Conservation (phyloP, 2,888 invertebrate genomes). For the Pedicia rivosa region DNA sequence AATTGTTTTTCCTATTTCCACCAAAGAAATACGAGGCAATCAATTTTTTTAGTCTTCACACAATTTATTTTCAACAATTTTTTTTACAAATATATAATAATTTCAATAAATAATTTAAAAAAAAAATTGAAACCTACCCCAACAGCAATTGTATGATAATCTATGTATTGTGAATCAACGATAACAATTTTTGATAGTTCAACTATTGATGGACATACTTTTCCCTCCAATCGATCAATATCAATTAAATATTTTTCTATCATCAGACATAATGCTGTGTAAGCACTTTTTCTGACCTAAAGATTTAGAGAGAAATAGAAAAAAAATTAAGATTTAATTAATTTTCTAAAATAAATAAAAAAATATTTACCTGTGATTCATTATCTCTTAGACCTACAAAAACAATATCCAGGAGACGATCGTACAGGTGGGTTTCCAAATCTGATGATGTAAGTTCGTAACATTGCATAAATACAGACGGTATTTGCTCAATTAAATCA, state of each 20-base stretch:
- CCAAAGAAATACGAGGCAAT: too few species aligned
- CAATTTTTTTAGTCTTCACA: too few species aligned
- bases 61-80: too few species aligned
- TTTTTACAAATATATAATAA: too few species aligned
- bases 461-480: constrained; percentile 1
- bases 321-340: too few species aligned
- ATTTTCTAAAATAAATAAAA: not conserved
- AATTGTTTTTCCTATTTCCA: too few species aligned
- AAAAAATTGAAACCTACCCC: not conserved
- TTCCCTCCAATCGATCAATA: not conserved
- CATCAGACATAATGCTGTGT: not conserved
- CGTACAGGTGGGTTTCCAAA: constrained; percentile 6
- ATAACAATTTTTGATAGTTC: not conserved
- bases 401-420: constrained; percentile 6
- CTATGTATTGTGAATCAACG: not conserved
- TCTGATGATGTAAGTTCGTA: constrained; percentile 4
- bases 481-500: not conserved
- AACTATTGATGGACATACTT: not conserved
- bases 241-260: not conserved
- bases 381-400: not conserved
- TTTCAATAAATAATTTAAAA: not conserved
- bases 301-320: not conserved
- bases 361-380: not conserved
- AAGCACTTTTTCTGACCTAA: not conserved
- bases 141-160: not conserved